Evolutionary conservation across 2,888 invertebrate genomes (phyloP), one percentile per base, ranked within the genome.

Genomic region (Dolomedes plantarius): DNA sequence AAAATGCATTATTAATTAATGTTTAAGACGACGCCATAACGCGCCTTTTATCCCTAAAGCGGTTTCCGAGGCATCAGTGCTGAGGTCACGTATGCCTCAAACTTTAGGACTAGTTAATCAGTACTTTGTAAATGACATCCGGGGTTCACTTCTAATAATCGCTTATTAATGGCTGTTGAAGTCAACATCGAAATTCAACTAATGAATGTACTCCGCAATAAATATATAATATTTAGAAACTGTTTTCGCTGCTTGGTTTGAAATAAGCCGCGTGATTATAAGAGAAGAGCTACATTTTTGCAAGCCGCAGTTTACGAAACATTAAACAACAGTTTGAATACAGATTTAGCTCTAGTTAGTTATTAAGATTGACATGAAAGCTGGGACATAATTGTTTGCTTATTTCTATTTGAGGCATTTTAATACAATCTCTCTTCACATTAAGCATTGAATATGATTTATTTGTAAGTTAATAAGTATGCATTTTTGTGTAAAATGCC

Each of bases 1-100:
- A 82, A 82, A 82, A 82, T 82, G 71, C 69, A 76, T 36, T 65
- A 76, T 72, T 83, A 83, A 83, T 83, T 83, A 83, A 83, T 83
- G 82, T 83, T 76, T 76, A 83, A 83, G 82, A 83, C 82, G 75
- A 31, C 62, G n/a, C 28, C 64, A 64, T 83, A 74, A 56, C 74
- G 36, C 68, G 32, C 76, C 76, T 83, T 71, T 83, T 83, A 83
- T 69, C 82, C 82, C 82, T 76, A 71, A 76, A 83, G 82, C 82
- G 50, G 64, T 83, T 83, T 76, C 56, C 76, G 67, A 73, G 67
- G 72, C 50, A 28, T 72, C 32, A 69, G 32, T 64, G 41, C 39
- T 31, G 39, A n/a, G 73, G 46, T 39, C 19, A 23, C 32, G 50
- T 41, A 64, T 32, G 76, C 27, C 32, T 23, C 46, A 41, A 82